Conservation (phyloP, 2,797 vertebrate species). For the Ceryle rudis region DNA sequence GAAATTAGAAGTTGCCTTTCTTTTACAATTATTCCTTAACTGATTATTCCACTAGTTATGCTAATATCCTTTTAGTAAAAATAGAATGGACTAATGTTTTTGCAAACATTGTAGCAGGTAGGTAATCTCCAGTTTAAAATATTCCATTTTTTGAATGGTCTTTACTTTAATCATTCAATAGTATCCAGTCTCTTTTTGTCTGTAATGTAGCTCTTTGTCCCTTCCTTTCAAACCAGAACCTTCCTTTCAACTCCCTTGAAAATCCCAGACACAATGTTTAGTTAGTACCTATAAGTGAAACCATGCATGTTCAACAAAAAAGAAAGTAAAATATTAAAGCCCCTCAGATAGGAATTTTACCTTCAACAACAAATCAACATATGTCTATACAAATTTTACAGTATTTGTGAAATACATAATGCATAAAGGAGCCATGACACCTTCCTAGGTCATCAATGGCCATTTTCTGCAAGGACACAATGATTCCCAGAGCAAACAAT, state of each 20-base stretch:
- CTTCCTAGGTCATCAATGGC: not conserved
- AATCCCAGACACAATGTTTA: not conserved
- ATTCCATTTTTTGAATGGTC: not conserved
- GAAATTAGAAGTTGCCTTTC: not conserved
- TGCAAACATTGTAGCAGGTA: not conserved
- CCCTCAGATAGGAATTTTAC: not conserved
- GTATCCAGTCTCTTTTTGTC: not conserved
- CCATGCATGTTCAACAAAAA: accelerated
- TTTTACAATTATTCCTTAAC: not conserved
- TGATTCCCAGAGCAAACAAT: not conserved
- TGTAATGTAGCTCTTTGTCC: not conserved
- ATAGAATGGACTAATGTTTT: not conserved
- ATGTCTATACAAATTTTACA: not conserved
- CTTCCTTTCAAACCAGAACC: not conserved
- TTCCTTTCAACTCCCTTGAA: not conserved
- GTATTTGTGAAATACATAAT: not conserved
- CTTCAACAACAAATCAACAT: not conserved
- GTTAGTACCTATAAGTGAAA: not conserved
- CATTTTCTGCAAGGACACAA: not conserved
- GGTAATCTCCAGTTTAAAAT: not conserved
- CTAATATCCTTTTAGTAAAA: not conserved
- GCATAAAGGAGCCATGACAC: not conserved
- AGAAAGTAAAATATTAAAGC: accelerated
- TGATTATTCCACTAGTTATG: not conserved
- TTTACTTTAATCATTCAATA: not conserved